Base-by-base conservation (phyloP, 2,113 vertebrate genomes). In the Monopterus albus region DNA sequence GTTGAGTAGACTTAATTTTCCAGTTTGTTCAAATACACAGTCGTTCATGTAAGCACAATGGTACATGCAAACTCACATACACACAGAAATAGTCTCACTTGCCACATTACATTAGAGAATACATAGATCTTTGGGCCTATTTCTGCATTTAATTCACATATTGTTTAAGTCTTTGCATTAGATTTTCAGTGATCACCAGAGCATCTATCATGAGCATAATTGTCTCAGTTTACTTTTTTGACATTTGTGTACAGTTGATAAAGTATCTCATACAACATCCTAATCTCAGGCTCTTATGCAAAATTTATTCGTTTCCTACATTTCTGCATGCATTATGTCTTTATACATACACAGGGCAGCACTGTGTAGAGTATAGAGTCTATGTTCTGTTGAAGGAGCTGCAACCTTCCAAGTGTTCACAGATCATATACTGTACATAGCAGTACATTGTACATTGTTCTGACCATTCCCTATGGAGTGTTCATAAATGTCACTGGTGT, bases 401-500 rank as follows among this genome's bases (percentile, higher is more conserved):
- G 51, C 20, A 26, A 46, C 61, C 33, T 61, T 42, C 43, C n/a
- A 49, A 13, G 20, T 64, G 63, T 72, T 72, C 17, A 50, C 58
- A 79, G 33, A 66, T 68, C 47, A 75, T 61, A 75, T n/a, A n/a
- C n/a, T n/a, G n/a, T 38, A 70, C 26, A 45, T 53, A 18, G 50
- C 13, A 18, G 36, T 20, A 74, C 51, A 64, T 29, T 23, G 38
- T 56, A 46, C 67, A 66, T 47, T 51, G 45, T 17, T 55, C 64
- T 45, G 68, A 79, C 72, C 69, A 84, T 77, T 87, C 52, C 40
- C 31, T 42, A 63, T 55, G 45, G 28, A 57, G 72, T 42, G 28
- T 61, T 75, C 59, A 75, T 53, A 79, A 79, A 87, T 81, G 71
- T 72, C 81, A 73, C 23, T 13, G 3, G 58, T 76, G 81, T 79